phyloP scores from a whole-genome alignment of 2,888 invertebrate species.

The Arenicola marina region DNA sequence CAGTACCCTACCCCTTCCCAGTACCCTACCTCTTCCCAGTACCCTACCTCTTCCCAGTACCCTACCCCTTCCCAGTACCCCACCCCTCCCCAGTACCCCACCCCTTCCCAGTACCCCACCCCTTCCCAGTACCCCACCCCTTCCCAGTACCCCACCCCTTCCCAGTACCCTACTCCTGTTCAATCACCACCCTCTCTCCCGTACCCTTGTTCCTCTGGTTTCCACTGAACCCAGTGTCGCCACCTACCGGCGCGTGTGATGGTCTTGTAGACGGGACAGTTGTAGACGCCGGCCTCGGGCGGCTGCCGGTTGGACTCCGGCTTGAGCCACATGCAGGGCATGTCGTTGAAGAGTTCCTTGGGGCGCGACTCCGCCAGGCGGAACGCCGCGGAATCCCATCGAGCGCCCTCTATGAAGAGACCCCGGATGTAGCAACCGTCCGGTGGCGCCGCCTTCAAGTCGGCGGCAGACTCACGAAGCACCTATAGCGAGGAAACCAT shows the following conservation, averaged over 20 bases:
- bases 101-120: no score
- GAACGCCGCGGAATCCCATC: conserved; percentile 48
- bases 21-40: no score
- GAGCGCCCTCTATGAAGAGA: conserved; percentile 58
- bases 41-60: no score
- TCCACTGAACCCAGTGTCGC: background rate
- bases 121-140: no score
- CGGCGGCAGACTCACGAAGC: conserved; percentile 41
- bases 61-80: no score
- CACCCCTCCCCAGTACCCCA: no score
- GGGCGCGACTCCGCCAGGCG: conserved; percentile 55
- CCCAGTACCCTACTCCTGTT: no score
- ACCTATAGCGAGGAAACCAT: no score
- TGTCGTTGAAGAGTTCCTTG: conserved; percentile 67
- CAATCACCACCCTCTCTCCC: no score
- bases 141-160: no score
- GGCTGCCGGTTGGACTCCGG: conserved; percentile 70
- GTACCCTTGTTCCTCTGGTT: no score
- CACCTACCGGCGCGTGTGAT: conserved; percentile 65
- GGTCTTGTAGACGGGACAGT: conserved; percentile 73
- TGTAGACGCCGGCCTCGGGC: conserved; percentile 63
- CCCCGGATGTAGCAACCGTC: conserved; percentile 62
- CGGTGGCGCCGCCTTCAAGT: conserved; percentile 51
- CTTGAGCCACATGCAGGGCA: conserved; percentile 72
- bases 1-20: no score